A percentile compares a stretch with the other conserved stretches of the same genome.
Evolutionary conservation across 2,797 vertebrate genomes (phyloP).

Genomic region (Acropternis orthonyx): DNA sequence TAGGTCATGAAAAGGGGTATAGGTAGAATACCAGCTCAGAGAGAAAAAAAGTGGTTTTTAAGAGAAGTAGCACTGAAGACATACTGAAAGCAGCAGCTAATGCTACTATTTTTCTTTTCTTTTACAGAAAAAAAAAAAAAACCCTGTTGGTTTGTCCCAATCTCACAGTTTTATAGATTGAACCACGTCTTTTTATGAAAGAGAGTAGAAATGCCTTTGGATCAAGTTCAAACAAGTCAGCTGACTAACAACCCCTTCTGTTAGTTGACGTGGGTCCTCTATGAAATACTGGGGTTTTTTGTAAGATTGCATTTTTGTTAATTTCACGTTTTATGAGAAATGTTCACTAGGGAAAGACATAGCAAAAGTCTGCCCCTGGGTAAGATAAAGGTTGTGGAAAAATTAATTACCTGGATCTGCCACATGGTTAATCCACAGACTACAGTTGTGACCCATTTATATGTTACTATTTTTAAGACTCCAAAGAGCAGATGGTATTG

Average conservation of each 20-base stretch:
- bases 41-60: background rate
- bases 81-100: conserved; percentile 22
- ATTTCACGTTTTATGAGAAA: conserved; percentile 71
- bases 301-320: conserved; percentile 70
- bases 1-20: background rate
- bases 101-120: background rate
- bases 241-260: conserved; percentile 72
- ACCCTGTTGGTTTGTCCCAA: background rate
- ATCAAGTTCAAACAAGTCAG: conserved; percentile 72
- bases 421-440: conserved; percentile 60
- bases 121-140: background rate
- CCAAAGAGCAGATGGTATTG: conserved; percentile 66
- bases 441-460: conserved; percentile 69
- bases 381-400: conserved; percentile 63
- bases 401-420: conserved; percentile 61
- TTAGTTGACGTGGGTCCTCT: conserved; percentile 63
- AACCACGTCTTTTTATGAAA: conserved; percentile 48
- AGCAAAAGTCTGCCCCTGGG: conserved; percentile 62
- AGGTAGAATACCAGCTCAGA: background rate
- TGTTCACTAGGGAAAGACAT: conserved; percentile 51
- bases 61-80: background rate
- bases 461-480: conserved; percentile 71
- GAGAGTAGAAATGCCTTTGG: conserved; percentile 63
- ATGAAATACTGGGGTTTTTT: conserved; percentile 61
- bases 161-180: conserved; percentile 49